Evolutionary conservation across 1,140 invertebrate genomes (phyloP).

Genomic region (Papilio aristodemus): DNA sequence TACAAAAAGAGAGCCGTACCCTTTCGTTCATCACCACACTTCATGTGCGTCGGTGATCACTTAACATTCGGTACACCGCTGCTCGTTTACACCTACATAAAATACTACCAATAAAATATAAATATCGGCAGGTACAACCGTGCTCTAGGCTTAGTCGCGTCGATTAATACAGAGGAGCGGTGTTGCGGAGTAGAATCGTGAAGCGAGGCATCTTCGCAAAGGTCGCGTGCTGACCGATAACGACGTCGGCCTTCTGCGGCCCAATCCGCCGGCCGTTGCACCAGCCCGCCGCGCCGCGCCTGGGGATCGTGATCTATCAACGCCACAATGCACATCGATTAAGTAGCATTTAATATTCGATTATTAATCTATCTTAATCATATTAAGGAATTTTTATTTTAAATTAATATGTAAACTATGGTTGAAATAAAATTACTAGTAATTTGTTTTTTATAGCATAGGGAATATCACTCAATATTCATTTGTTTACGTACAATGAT

Average conservation of each 20-base stretch:
- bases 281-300: slow-evolving; percentile 30
- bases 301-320: slow-evolving; percentile 21
- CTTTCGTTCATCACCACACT: too few relatives aligned
- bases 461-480: too few relatives aligned
- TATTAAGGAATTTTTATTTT: background rate
- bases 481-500: too few relatives aligned
- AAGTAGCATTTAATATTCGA: slow-evolving; percentile 7
- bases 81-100: too few relatives aligned
- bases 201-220: slow-evolving; percentile 63
- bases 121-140: slow-evolving; percentile 16
- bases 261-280: slow-evolving; percentile 48
- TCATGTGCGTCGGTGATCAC: too few relatives aligned
- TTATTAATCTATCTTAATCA: background rate
- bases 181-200: slow-evolving; percentile 26
- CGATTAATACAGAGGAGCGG: slow-evolving; percentile 28
- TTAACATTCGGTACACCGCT: too few relatives aligned
- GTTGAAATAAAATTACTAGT: too few relatives aligned
- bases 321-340: slow-evolving; percentile 28
- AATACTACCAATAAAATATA: background rate
- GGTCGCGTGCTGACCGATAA: slow-evolving; percentile 71
- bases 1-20: too few relatives aligned
- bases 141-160: background rate
- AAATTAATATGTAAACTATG: too few relatives aligned
- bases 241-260: slow-evolving; percentile 68
- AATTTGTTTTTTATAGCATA: too few relatives aligned